Conservation (phyloP, 1,140 invertebrate species). For the Steinernema feltiae region DNA sequence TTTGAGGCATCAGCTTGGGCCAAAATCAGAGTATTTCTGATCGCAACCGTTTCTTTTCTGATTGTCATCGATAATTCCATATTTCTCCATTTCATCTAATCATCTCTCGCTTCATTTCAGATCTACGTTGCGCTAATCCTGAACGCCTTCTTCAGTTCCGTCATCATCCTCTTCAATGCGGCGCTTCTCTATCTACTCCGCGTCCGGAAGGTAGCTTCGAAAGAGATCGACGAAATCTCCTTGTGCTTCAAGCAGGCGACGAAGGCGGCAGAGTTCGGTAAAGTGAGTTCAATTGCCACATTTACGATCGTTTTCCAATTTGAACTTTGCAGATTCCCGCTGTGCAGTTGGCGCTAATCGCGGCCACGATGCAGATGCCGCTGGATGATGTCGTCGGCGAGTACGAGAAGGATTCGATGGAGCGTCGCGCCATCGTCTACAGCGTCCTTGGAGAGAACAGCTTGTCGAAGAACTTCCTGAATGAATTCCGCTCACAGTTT, state of each 20-base stretch:
- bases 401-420: constrained; percentile 33
- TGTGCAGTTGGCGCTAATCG: background rate
- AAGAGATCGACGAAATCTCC: background rate
- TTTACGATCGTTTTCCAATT: background rate
- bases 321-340: background rate
- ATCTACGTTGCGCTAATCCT: background rate
- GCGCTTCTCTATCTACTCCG: background rate
- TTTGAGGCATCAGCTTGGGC: too few relatives aligned
- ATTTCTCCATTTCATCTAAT: background rate
- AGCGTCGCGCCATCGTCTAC: constrained; percentile 31
- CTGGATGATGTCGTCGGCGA: constrained; percentile 19
- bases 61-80: background rate
- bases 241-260: background rate
- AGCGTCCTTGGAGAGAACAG: constrained; percentile 8
- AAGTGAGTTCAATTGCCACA: background rate
- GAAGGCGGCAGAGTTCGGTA: background rate
- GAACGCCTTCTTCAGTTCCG: background rate
- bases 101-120: too few relatives aligned
- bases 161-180: background rate
- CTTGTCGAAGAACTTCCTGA: constrained; percentile 17
- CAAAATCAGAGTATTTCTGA: too few relatives aligned
- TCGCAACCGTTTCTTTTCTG: background rate
- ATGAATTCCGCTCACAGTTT: constrained; percentile 11
- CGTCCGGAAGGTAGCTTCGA: background rate
- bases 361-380: background rate